phyloP scores from a whole-genome alignment of 2,888 invertebrate species.

The Lochmaea capreae region DNA sequence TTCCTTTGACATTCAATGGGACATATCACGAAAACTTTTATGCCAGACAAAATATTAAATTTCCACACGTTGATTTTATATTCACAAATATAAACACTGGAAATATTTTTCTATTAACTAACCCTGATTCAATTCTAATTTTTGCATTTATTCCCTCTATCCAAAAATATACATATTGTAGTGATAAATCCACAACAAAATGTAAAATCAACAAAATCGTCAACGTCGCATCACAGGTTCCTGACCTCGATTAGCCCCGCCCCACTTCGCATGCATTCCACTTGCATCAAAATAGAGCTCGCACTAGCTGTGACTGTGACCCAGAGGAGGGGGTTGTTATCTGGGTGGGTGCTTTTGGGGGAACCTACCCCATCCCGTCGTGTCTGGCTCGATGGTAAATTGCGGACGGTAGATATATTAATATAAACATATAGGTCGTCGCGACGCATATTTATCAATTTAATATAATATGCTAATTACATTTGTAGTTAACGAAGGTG shows the following conservation, averaged over 20 bases:
- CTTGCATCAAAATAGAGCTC: constrained; percentile 51
- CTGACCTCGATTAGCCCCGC: constrained; percentile 69
- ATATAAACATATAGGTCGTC: background rate
- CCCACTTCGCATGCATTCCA: constrained; percentile 63
- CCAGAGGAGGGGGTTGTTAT: constrained; percentile 12
- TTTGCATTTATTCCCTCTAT: too few species aligned
- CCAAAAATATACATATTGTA: too few species aligned
- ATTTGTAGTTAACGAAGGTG: background rate
- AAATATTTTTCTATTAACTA: too few species aligned
- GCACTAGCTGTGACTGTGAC: constrained; percentile 18
- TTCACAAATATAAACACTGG: too few species aligned
- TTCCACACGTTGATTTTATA: too few species aligned
- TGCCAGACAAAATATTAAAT: too few species aligned
- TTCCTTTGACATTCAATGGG: too few species aligned
- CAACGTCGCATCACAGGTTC: constrained; percentile 65
- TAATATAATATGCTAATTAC: background rate
- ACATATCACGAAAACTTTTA: too few species aligned
- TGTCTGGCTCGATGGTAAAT: constrained; percentile 20
- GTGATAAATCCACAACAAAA: too few species aligned
- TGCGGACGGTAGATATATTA: background rate
- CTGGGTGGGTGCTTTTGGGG: constrained; percentile 9
- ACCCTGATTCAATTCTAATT: too few species aligned
- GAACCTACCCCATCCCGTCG: constrained; percentile 14
- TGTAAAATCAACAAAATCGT: constrained; percentile 29
- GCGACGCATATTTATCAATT: background rate